These are phyloP conservation scores for Microcebus tavaratra DNA, from an alignment of 2,113 vertebrate genomes.

Conservation along the genomic window DNA sequence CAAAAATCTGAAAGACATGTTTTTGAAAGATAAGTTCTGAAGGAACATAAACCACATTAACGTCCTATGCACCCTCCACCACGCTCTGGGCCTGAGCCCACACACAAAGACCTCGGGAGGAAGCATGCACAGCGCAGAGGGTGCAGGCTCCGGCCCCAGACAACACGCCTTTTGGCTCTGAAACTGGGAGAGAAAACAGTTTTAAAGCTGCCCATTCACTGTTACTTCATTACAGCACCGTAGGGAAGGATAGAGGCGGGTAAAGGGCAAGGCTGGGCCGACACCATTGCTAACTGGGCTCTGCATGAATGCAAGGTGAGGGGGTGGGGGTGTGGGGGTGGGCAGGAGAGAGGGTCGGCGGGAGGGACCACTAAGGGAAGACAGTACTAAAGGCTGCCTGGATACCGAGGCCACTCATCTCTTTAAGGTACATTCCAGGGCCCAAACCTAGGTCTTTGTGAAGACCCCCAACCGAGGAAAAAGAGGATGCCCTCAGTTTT, in stretches of 20 bases:
- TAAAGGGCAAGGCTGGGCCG: background rate
- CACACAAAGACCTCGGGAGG: too few species aligned
- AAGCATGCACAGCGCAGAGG: accelerated
- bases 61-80: background rate
- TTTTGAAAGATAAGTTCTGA: background rate
- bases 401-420: background rate
- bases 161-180: background rate
- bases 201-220: background rate
- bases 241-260: background rate
- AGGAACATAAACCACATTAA: background rate
- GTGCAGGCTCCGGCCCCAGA: background rate
- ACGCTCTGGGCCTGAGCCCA: background rate
- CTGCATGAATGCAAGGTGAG: too few species aligned
- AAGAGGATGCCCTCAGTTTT: accelerated
- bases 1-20: background rate
- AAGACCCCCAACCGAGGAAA: background rate
- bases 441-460: background rate
- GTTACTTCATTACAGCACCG: background rate
- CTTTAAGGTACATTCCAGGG: background rate
- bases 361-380: too few species aligned
- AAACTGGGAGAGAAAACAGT: background rate
- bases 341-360: background rate
- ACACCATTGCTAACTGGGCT: background rate
- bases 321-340: too few species aligned
- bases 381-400: background rate